phyloP scores from a whole-genome alignment of 2,888 invertebrate species.

The Rhagonycha fulva region DNA sequence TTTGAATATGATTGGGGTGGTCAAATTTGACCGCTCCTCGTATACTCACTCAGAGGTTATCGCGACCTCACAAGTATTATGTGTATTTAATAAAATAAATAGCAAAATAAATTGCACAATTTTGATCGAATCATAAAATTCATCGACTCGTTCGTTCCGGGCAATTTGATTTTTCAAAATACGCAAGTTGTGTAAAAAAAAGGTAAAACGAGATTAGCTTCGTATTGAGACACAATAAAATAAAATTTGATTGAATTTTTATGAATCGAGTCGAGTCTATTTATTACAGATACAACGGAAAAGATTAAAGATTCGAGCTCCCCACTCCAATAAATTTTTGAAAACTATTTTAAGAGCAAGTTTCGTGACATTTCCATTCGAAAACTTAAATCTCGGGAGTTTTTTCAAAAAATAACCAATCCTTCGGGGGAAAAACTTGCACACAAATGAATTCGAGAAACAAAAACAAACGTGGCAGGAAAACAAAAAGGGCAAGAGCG shows the following conservation, averaged over 20 bases:
- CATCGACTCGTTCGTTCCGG: background rate
- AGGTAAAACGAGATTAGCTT: background rate
- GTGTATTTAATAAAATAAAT: background rate
- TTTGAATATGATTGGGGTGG: background rate
- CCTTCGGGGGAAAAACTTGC: background rate
- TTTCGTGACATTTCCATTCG: background rate
- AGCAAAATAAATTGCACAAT: background rate
- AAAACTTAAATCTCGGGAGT: background rate
- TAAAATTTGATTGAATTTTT: background rate
- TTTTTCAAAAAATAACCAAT: background rate
- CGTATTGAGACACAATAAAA: background rate
- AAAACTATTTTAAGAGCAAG: background rate
- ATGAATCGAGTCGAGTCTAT: background rate
- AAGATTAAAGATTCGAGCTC: background rate
- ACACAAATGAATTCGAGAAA: background rate
- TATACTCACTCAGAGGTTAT: background rate
- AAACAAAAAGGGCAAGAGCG: background rate
- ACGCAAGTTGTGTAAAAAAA: background rate
- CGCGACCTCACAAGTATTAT: background rate
- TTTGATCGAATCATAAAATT: background rate
- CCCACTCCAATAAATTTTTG: background rate
- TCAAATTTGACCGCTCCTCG: background rate
- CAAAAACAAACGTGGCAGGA: background rate
- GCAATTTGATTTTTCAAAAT: background rate
- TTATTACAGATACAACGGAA: background rate